Evolutionary conservation across 2,888 invertebrate genomes (phyloP).

Genomic region (Buathra laborator): DNA sequence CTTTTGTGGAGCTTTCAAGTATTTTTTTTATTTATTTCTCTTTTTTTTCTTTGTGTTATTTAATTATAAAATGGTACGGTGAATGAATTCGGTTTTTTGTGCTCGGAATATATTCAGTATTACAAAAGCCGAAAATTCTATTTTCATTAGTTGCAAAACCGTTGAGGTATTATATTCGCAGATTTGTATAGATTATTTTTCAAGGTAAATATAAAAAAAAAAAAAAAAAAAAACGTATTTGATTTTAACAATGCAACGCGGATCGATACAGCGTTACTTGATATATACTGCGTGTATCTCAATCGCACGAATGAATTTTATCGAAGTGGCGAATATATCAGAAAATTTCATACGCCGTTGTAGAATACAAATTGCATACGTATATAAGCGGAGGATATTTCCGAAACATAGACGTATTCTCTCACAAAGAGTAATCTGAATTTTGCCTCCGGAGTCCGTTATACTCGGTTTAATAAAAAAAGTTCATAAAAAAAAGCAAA

Average conservation of each 20-base stretch:
- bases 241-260: background rate
- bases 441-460: background rate
- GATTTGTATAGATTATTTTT: background rate
- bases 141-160: background rate
- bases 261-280: background rate
- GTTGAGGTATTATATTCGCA: background rate
- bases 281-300: background rate
- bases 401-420: background rate
- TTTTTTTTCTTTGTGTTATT: no score
- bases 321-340: background rate
- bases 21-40: no score
- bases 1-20: no score
- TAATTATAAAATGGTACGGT: no score
- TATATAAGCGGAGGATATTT: background rate
- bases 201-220: background rate
- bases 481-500: no score
- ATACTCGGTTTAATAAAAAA: background rate
- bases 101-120: no score
- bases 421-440: conserved; percentile 1
- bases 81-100: no score
- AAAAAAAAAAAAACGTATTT: background rate
- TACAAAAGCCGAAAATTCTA: background rate
- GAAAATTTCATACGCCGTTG: background rate
- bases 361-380: background rate
- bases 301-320: background rate